Conservation (phyloP, 1,140 invertebrate genomes). For the Oreohelix idahoensis region DNA sequence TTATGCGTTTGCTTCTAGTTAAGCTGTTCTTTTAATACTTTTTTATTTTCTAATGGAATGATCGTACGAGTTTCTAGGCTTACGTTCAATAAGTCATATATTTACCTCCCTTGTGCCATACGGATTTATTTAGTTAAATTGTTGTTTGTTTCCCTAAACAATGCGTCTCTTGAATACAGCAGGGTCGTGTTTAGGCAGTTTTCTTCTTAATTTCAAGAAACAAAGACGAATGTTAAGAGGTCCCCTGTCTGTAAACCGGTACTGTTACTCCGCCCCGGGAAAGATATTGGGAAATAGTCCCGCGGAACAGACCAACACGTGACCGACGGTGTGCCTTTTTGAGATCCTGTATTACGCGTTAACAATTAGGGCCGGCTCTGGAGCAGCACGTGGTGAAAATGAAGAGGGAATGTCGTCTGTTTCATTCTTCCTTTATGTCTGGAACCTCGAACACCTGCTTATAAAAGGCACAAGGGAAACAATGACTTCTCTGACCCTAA, state of each 20-base stretch:
- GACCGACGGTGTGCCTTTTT: conserved; percentile 10
- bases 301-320: conserved; percentile 10
- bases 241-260: background rate
- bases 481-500: background rate
- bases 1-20: too few relatives aligned
- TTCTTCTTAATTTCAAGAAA: background rate
- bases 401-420: background rate
- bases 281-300: conserved; percentile 10
- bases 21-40: too few relatives aligned
- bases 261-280: background rate
- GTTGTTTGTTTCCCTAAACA: background rate
- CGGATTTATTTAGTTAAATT: background rate
- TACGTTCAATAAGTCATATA: too few relatives aligned
- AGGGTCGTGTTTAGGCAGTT: background rate
- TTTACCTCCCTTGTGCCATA: too few relatives aligned
- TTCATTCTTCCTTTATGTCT: background rate
- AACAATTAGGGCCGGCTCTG: background rate
- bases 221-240: background rate
- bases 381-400: conserved; percentile 11
- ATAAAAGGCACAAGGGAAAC: background rate
- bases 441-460: conserved; percentile 4
- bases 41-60: too few relatives aligned
- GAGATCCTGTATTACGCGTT: conserved; percentile 1
- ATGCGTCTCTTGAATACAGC: background rate
- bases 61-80: too few relatives aligned